Base-by-base conservation (phyloP, 2,113 vertebrate species). In the Stegostoma tigrinum region DNA sequence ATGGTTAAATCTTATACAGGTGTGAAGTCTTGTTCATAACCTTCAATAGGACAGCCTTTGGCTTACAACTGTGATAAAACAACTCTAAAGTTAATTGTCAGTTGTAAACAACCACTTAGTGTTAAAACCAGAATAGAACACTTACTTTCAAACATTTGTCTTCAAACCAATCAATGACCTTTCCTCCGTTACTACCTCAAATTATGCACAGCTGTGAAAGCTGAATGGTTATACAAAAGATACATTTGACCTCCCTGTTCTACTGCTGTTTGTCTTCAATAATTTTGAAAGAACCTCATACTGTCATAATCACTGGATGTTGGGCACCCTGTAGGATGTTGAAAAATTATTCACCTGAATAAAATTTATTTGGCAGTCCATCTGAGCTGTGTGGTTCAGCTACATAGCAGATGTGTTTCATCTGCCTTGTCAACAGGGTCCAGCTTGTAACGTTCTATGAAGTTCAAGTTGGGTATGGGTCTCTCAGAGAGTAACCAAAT, bases 361-460 rank as follows among this genome's bases (percentile, higher is more conserved):
- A 42, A 94, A 23, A 94, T 68, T 94, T 38, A 64, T 67, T 42
- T 94, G 91, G 91, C 61, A 94, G 91, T 94, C 91, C 7, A 68
- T 23, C 64, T 68, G 91, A 94, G 91, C 91, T 68, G 19, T 94
- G 91, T 42, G 91, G 38, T 94, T 38, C 24, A 24, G n/a, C 67
- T 94, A 94, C 61, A 66, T 2, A 67, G 14, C 64, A 38, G n/a
- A 66, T 94, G 61, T 94, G 91, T 94, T 94, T 94, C 64, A 94
- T 38, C 61, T 68, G 67, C 67, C 61, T 94, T 66, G 34, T 66
- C 64, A 94, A 94, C 91, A 68, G 91, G 61, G n/a, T 67, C 64
- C 17, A 23, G 30, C 45, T 94, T 94, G 91, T 94, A 68, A 94
- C 5, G 64, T 67, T 94, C 91, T 23, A 68, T n/a, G 34, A 91